Evolutionary conservation across 1,140 invertebrate genomes (phyloP).

Genomic region (Batillaria attramentaria): DNA sequence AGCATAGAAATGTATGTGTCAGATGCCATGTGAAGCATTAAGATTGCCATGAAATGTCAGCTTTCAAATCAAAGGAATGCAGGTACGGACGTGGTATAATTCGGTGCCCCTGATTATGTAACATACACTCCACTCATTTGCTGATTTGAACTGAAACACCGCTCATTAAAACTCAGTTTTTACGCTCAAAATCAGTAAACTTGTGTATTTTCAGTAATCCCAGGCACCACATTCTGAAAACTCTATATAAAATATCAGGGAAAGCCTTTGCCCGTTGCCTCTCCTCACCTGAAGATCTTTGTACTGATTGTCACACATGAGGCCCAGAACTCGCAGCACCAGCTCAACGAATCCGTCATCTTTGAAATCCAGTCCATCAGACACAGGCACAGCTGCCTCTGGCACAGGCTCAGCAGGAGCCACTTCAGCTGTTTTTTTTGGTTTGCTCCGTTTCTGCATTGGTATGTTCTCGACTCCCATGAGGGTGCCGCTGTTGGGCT

Average conservation of each 20-base stretch:
- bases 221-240: not conserved
- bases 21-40: too few species aligned
- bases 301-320: constrained; percentile 70
- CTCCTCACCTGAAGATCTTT: constrained; percentile 62
- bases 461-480: constrained; percentile 22
- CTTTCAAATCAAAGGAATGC: too few species aligned
- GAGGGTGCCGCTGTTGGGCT: constrained; percentile 10
- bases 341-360: constrained; percentile 68
- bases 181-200: not conserved
- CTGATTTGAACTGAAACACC: too few species aligned
- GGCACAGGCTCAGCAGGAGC: constrained; percentile 32
- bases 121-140: too few species aligned
- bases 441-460: constrained; percentile 8
- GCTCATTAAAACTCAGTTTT: not conserved
- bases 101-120: too few species aligned
- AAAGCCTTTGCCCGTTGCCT: not conserved
- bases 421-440: constrained; percentile 38
- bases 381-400: not conserved
- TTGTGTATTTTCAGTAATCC: not conserved
- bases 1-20: too few species aligned
- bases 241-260: too few species aligned
- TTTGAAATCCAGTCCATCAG: constrained; percentile 58
- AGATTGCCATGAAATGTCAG: too few species aligned
- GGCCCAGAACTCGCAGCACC: constrained; percentile 64
- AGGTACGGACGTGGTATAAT: too few species aligned